Percentiles rank a stretch among this genome's conserved stretches.
phyloP scores from a whole-genome alignment of 2,113 vertebrate species.

The Lophotis ruficrista region DNA sequence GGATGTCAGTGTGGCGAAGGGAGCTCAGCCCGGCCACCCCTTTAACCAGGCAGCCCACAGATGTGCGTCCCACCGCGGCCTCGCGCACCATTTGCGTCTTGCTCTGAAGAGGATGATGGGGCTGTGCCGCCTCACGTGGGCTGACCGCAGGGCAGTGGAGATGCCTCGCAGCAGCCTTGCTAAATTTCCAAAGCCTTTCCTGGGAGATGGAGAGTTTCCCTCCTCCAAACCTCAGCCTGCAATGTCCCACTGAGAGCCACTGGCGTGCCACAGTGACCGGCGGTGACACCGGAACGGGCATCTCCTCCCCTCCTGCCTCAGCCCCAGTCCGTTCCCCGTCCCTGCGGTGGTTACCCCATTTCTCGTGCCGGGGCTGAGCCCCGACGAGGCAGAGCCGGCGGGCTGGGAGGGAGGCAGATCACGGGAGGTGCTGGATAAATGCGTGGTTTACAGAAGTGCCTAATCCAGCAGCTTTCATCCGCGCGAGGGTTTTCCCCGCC shows the following conservation, averaged over 20 bases:
- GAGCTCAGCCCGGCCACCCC: background rate
- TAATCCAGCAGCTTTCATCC: background rate
- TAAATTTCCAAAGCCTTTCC: background rate
- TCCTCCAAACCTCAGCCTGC: background rate
- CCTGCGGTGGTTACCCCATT: background rate
- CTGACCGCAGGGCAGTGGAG: background rate
- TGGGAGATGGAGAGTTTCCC: background rate
- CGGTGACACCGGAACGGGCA: rapidly evolving
- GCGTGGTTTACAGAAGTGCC: background rate
- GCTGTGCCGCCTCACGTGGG: rapidly evolving
- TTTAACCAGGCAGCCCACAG: background rate
- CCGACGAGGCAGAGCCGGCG: background rate
- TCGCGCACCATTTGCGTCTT: rapidly evolving
- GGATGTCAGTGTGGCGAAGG: rapidly evolving
- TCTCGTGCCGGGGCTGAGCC: background rate
- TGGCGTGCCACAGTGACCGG: rapidly evolving
- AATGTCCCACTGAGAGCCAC: background rate
- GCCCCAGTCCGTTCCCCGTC: background rate
- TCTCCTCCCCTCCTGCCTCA: background rate
- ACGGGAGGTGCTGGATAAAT: background rate
- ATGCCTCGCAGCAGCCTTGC: background rate
- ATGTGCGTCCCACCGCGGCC: background rate
- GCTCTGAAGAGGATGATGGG: rapidly evolving
- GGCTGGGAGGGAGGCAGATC: background rate
- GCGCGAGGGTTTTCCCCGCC: background rate